Evolutionary conservation across 2,113 vertebrate genomes (phyloP).

Genomic region (Archocentrus centrarchus): DNA sequence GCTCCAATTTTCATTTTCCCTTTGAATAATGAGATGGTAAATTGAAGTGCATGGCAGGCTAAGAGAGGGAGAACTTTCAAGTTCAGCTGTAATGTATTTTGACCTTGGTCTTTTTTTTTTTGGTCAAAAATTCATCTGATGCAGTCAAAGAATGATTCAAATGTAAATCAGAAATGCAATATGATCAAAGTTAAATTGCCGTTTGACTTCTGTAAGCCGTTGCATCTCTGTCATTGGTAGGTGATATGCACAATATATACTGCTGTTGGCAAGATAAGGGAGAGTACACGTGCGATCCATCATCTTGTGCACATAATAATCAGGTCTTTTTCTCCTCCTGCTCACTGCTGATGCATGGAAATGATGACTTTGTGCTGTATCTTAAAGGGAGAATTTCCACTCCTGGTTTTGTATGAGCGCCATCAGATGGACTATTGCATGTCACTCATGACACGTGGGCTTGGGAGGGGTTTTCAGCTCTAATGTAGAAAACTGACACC

Average conservation of each 20-base stretch:
- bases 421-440: slow-evolving; percentile 45
- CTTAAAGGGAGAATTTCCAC: slow-evolving; percentile 39
- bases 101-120: slow-evolving; percentile 62
- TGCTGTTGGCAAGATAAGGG: slow-evolving; percentile 65
- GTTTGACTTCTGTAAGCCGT: slow-evolving; percentile 65
- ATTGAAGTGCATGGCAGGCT: slow-evolving; percentile 72
- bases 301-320: slow-evolving; percentile 66
- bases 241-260: slow-evolving; percentile 50
- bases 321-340: slow-evolving; percentile 46
- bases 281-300: slow-evolving; percentile 59
- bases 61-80: slow-evolving; percentile 66
- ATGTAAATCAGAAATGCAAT: slow-evolving; percentile 70
- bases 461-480: slow-evolving; percentile 1
- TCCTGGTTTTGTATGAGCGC: slow-evolving; percentile 44
- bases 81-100: slow-evolving; percentile 69
- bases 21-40: slow-evolving; percentile 80
- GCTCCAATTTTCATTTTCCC: slow-evolving; percentile 78
- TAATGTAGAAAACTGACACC: slow-evolving; percentile 36
- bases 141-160: slow-evolving; percentile 73
- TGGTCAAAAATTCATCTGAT: slow-evolving; percentile 57
- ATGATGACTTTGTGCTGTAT: slow-evolving; percentile 45
- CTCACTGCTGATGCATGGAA: slow-evolving; percentile 25
- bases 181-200: slow-evolving; percentile 73
- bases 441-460: slow-evolving; percentile 43
- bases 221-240: slow-evolving; percentile 56